Percentiles rank a stretch among this genome's conserved stretches.
Evolutionary conservation across 2,797 vertebrate species (phyloP).

Genomic region (Hylomyscus alleni): DNA sequence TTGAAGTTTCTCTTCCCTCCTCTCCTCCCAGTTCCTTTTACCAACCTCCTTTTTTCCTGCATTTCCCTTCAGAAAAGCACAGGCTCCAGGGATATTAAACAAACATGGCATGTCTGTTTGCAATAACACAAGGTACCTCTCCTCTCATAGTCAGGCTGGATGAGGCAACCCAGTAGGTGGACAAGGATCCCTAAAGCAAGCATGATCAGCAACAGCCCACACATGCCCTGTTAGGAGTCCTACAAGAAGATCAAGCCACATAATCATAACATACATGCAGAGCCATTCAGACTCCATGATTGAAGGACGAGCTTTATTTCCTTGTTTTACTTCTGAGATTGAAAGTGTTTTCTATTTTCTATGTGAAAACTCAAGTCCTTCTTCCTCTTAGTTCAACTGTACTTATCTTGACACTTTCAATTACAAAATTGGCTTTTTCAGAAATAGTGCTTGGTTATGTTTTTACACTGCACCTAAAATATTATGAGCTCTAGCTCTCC

Average conservation of each 20-base stretch:
- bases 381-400: not conserved
- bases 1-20: not conserved
- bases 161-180: not conserved
- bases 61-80: not conserved
- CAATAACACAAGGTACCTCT: not conserved
- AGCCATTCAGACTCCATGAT: too few relatives aligned
- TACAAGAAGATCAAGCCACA: not conserved
- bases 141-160: not conserved
- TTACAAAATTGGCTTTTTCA: not conserved
- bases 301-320: not conserved
- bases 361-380: not conserved
- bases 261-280: not conserved
- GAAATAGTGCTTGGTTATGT: not conserved
- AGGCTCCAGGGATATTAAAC: not conserved
- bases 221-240: not conserved
- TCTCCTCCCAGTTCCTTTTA: not conserved
- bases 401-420: not conserved
- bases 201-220: not conserved
- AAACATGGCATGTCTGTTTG: not conserved
- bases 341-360: not conserved
- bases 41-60: not conserved
- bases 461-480: not conserved
- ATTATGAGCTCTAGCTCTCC: not conserved
- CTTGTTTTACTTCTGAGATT: conserved; percentile 2
- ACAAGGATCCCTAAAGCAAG: not conserved